Percentiles rank a stretch among this genome's conserved stretches.
phyloP scores from a whole-genome alignment of 2,888 invertebrate genomes.

The Pandemis cinnamomeana region DNA sequence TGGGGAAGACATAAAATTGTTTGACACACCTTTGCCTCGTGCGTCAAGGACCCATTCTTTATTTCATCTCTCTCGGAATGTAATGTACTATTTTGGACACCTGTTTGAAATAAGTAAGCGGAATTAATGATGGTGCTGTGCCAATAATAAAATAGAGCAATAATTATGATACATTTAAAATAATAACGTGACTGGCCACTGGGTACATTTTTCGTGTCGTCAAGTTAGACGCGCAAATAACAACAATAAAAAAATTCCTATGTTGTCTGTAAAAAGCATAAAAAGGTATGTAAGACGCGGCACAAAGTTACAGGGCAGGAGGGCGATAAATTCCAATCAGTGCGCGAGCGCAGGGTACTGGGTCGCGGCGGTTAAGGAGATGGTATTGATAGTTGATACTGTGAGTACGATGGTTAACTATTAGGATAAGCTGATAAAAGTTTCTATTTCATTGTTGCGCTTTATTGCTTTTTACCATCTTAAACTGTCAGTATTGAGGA shows the following conservation, averaged over 20 bases:
- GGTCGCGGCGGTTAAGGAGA: constrained; percentile 65
- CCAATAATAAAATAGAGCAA: too few relatives aligned
- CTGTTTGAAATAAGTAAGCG: too few relatives aligned
- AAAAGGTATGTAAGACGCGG: constrained; percentile 51
- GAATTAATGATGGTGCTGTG: too few relatives aligned
- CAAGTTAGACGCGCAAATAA: constrained; percentile 35
- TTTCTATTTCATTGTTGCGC: background rate
- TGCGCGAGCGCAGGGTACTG: constrained; percentile 70
- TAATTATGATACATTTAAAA: too few relatives aligned
- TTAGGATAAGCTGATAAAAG: background rate
- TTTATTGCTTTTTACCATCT: background rate
- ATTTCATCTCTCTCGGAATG: too few relatives aligned
- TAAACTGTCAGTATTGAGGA: too few relatives aligned
- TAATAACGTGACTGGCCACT: too few relatives aligned
- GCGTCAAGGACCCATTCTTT: too few relatives aligned
- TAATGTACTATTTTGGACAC: too few relatives aligned
- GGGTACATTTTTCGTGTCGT: background rate
- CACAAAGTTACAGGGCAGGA: constrained; percentile 62
- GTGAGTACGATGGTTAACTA: background rate
- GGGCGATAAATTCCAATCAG: constrained; percentile 80
- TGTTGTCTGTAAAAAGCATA: constrained; percentile 42
- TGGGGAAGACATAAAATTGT: too few relatives aligned
- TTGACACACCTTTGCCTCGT: too few relatives aligned
- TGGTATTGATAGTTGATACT: background rate
- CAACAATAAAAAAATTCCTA: constrained; percentile 34